Base-by-base conservation (phyloP, 2,888 invertebrate genomes). In the Steinernema scapterisci region DNA sequence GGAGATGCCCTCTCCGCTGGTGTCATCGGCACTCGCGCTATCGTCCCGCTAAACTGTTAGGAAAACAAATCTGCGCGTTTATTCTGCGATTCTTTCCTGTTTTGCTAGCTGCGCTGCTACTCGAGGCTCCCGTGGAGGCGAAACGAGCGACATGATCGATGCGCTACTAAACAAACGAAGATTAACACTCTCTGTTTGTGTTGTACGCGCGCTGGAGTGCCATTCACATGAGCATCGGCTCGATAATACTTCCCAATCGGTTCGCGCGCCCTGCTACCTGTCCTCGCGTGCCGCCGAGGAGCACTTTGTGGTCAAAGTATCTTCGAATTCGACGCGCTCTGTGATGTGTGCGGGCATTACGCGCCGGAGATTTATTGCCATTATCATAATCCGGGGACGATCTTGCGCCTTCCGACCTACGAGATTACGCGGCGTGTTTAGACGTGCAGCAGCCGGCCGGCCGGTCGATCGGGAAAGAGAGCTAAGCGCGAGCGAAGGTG, bases 181-280 rank as follows among this genome's bases (percentile, higher is more conserved):
- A 63, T 63, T 63, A 63, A 63, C 63, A 63, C 63, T 31, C 16
- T 63, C 27, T 63, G 63, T 63, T 63, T 63, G 63, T 63, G 63
- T 63, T 31, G 63, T 52, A 52, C 63, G 63, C 63, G 31, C 63
- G 31, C 23, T 54, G 16, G 63, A 63, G 63, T 63, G 31, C 63
- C 63, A 25, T 54, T 31, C 63, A 31, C 38, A 38, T 38, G 38
- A 38, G 38, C 38, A 38, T 38, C 38, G 38, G 38, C 3, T 25
- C 63, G 63, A 63, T 63, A 63, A 63, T 63, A 25, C 63, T 63
- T 63, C 63, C 63, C 63, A 63, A 63, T 63, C 63, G 27, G 63
- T 16, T 9, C 31, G 38, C 38, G 38, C 38, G 38, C 38, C 38
- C 38, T 38, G 38, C 38, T 38, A 27, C 38, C 31, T 63, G 21